phyloP scores from a whole-genome alignment of 1,140 invertebrate species.

The Pseudomyrmex cubaensis region DNA sequence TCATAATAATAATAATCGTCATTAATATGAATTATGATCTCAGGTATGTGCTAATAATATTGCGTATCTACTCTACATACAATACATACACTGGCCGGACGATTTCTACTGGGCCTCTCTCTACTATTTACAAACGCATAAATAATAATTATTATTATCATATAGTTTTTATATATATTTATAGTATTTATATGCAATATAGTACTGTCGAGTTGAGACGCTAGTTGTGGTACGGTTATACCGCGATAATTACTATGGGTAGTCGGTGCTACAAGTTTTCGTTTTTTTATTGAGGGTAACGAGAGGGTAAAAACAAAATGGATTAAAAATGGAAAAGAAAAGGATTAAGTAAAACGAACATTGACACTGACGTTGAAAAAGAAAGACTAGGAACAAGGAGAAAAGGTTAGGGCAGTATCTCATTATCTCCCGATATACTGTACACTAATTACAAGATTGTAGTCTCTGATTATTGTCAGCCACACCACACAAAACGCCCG shows the following conservation, averaged over 20 bases:
- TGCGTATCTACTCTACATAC: constrained; percentile 84
- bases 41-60: constrained; percentile 81
- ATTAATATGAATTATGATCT: constrained; percentile 81
- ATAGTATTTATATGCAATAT: constrained; percentile 73
- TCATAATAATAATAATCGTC: constrained; percentile 76
- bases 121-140: constrained; percentile 86
- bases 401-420: constrained; percentile 49
- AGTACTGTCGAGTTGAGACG: constrained; percentile 69
- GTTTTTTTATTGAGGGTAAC: constrained; percentile 39
- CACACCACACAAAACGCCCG: constrained; percentile 75
- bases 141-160: constrained; percentile 84
- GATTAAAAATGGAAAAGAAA: neutral
- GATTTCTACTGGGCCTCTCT: constrained; percentile 75
- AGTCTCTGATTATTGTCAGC: constrained; percentile 85
- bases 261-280: constrained; percentile 60
- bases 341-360: constrained; percentile 31
- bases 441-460: constrained; percentile 85
- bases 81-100: constrained; percentile 84
- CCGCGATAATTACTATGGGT: constrained; percentile 57
- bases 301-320: no score
- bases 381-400: constrained; percentile 37
- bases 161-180: constrained; percentile 82
- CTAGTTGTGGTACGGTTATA: constrained; percentile 67
- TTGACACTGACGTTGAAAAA: neutral
- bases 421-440: constrained; percentile 70